Percentiles rank a stretch among this genome's conserved stretches.
Evolutionary conservation across 2,797 vertebrate species (phyloP).

Genomic region (Dendrocincla tyrannina): DNA sequence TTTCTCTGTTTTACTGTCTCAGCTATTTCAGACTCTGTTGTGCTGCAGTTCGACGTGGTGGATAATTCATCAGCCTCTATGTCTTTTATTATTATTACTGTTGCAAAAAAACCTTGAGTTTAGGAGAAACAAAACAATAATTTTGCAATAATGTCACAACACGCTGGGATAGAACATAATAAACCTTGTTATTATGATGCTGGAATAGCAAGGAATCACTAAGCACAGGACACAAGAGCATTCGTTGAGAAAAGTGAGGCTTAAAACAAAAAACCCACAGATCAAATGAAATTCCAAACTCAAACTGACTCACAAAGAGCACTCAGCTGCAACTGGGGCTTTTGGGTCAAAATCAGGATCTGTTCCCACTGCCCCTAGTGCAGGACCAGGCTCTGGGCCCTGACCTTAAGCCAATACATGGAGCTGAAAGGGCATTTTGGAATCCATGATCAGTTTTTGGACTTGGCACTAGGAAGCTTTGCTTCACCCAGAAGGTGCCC

Average conservation of each 20-base stretch:
- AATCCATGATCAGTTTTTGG: neutral
- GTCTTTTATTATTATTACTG: constrained; percentile 36
- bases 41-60: neutral
- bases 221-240: neutral
- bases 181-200: neutral
- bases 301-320: neutral
- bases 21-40: neutral
- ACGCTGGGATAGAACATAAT: neutral
- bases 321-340: neutral
- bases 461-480: neutral
- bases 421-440: neutral
- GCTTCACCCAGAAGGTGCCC: neutral
- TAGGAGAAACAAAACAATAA: constrained; percentile 56
- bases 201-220: neutral
- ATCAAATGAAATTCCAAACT: neutral
- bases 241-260: neutral
- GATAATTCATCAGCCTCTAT: neutral
- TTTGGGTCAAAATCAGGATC: neutral
- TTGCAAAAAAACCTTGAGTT: neutral
- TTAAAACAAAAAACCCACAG: neutral
- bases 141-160: constrained; percentile 42
- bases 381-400: neutral
- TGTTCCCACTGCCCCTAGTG: neutral
- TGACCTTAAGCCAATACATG: rapidly evolving
- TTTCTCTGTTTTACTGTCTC: constrained; percentile 4